Conservation (phyloP, 2,797 vertebrate genomes). For the Sebastes minor region DNA sequence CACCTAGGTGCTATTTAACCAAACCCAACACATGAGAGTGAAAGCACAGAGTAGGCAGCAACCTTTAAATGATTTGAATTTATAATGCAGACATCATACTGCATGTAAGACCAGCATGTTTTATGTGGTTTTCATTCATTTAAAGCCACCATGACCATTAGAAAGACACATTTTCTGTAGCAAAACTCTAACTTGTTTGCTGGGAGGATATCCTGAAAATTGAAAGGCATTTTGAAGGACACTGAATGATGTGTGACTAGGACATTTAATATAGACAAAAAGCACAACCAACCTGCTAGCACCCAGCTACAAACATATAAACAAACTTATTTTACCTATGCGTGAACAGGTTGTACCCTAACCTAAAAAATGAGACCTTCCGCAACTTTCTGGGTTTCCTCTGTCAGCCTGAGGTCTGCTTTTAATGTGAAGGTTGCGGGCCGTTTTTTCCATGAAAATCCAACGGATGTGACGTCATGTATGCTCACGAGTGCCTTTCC, state of each 20-base stretch:
- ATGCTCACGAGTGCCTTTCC: no score
- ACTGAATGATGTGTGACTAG: neutral
- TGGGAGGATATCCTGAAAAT: neutral
- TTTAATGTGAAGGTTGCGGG: no score
- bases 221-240: neutral
- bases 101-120: neutral
- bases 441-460: no score
- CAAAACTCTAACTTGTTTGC: neutral
- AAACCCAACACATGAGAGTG: neutral
- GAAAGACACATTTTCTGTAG: neutral
- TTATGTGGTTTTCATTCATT: slow-evolving; percentile 23
- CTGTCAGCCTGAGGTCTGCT: no score
- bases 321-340: slow-evolving; percentile 50
- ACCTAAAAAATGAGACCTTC: no score
- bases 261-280: neutral
- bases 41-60: neutral
- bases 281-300: neutral
- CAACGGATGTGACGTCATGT: no score
- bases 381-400: no score
- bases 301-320: neutral
- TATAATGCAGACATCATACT: neutral
- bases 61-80: neutral
- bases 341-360: no score
- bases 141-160: neutral
- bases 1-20: neutral